Conservation (phyloP, 2,888 invertebrate species). For the Drosophila flavopinicola region DNA sequence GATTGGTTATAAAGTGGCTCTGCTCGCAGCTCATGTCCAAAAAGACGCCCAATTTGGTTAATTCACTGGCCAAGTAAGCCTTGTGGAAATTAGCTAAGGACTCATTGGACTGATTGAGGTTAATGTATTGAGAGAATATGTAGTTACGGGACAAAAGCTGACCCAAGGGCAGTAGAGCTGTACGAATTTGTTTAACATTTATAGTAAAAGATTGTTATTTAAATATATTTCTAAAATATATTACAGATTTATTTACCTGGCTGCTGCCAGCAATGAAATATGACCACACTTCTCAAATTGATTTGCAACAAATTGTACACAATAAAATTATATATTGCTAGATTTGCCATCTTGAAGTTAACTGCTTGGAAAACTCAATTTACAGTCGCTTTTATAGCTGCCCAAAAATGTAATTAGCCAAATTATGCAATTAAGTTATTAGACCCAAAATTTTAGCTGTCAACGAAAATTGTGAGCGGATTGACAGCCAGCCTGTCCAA, state of each 20-base stretch:
- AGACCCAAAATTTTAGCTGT: constrained; percentile 46
- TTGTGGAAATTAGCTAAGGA: constrained; percentile 44
- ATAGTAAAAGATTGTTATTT: not conserved
- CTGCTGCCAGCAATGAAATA: constrained; percentile 79
- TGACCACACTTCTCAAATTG: constrained; percentile 58
- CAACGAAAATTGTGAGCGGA: constrained; percentile 35
- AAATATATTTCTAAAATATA: no score
- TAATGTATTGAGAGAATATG: constrained; percentile 64
- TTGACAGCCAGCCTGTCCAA: constrained; percentile 29
- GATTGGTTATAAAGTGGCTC: constrained; percentile 58
- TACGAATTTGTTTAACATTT: not conserved
- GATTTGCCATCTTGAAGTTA: constrained; percentile 34
- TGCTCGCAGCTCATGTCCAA: constrained; percentile 75
- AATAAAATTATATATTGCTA: constrained; percentile 69
- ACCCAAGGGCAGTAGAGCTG: constrained; percentile 56
- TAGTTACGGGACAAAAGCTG: constrained; percentile 39
- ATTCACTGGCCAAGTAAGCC: constrained; percentile 55
- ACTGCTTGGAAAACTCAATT: not conserved
- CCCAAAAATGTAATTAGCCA: not conserved
- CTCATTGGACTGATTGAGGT: constrained; percentile 32
- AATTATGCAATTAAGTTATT: constrained; percentile 55
- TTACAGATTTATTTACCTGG: constrained; percentile 46
- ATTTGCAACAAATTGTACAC: constrained; percentile 70
- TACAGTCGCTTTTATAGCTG: constrained; percentile 51
- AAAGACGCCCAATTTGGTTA: constrained; percentile 69